Base-by-base conservation (phyloP, 2,113 vertebrate species). In the Trogon melanurus region DNA sequence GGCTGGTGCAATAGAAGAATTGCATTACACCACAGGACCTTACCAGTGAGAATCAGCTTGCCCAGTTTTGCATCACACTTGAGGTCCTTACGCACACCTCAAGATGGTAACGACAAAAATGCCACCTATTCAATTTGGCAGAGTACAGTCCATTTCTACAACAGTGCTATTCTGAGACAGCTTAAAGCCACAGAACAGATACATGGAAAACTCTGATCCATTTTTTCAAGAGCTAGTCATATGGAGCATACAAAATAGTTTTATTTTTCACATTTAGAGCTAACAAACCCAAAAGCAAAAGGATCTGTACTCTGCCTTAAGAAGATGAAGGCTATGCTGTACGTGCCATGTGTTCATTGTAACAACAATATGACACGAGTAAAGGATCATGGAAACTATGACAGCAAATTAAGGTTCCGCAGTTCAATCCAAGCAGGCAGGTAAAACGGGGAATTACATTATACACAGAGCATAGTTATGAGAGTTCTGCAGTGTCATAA, bases 231-330 rank as follows among this genome's bases (percentile, higher is more conserved):
- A 57, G 41, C 45, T 47, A 70, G 36, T 70, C 48, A 93, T 56
- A 71, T 3, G 20, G 12, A 79, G 10, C 45, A 45, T 30, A 54
- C 16, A 57, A 85, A 72, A 85, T 50, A 38, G 89, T 66, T 27
- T n/a, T 82, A 27, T 70, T 71, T 73, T 67, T 88, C 61, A 92
- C 64, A 58, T 25, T 36, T 26, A 60, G 44, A 92, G 23, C 8
- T 54, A 78, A 85, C 69, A 86, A 76, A 73, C 50, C 27, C 34
- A 16, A 67, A 95, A 95, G 41, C 34, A 94, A 92, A 86, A 74
- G 25, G 11, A 34, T 32, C 62, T 72, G 60, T 67, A 48, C 12
- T 38, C 53, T 86, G 57, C 78, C 79, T 69, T 41, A 54, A 58
- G 78, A 70, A 84, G 76, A 90, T 38, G 78, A 79, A 66, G 17